Conservation (phyloP, 2,888 invertebrate species). For the Lepidochrysops patricia region DNA sequence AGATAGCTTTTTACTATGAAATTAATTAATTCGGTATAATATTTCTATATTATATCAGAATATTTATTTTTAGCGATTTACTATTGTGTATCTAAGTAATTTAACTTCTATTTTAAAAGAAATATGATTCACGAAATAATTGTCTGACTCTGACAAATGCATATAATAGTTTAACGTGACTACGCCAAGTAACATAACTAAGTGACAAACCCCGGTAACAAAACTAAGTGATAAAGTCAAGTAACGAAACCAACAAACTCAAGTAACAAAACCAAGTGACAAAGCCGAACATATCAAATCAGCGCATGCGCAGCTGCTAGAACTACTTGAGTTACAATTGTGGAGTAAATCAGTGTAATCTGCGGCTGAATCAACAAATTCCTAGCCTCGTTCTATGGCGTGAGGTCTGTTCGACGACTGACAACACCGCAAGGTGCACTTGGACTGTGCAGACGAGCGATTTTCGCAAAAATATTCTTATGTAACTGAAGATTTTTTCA, state of each 20-base stretch:
- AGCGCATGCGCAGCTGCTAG: background rate
- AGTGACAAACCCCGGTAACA: too few species aligned
- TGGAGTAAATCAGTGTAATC: conserved; percentile 8
- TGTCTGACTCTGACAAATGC: too few species aligned
- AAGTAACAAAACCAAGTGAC: background rate
- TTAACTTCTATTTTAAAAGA: background rate
- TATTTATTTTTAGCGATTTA: background rate
- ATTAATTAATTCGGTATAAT: too few species aligned
- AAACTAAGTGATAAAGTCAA: too few species aligned
- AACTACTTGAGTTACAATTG: background rate
- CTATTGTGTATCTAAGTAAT: background rate
- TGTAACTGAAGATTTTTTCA: too few species aligned
- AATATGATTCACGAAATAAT: background rate
- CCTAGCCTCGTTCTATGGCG: background rate
- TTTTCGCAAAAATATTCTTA: too few species aligned
- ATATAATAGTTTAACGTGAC: too few species aligned
- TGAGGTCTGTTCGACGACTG: background rate
- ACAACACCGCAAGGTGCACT: background rate
- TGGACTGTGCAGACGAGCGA: background rate
- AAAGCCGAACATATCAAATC: background rate
- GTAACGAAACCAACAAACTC: too few species aligned
- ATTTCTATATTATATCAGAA: too few species aligned
- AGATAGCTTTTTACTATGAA: too few species aligned
- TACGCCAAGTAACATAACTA: too few species aligned
- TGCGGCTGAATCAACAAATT: conserved; percentile 8